These are phyloP conservation scores for Diadromus collaris DNA, from an alignment of 2,888 invertebrate genomes.

Conservation along the genomic window DNA sequence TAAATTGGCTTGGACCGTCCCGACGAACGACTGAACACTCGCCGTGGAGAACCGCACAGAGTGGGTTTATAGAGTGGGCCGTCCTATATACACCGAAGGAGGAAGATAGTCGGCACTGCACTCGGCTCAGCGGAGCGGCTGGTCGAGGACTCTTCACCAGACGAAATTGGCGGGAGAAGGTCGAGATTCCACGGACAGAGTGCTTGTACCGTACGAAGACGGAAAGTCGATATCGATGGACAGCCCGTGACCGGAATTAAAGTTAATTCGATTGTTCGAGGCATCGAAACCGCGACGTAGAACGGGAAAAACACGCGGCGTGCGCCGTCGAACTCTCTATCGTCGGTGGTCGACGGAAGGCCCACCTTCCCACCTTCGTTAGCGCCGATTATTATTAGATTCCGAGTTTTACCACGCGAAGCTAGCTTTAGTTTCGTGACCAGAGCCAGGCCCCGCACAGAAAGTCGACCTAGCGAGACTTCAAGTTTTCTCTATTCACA, in stretches of 20 bases:
- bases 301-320: constrained; percentile 24
- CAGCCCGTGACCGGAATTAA: constrained; percentile 70
- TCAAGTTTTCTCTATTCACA: constrained; percentile 40
- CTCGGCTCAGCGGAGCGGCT: not conserved
- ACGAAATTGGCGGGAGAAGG: constrained; percentile 36
- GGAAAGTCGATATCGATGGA: constrained; percentile 68
- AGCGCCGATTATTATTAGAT: constrained; percentile 54
- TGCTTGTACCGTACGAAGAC: constrained; percentile 30
- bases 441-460: too few relatives aligned
- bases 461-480: constrained; percentile 21
- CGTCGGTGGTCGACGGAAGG: not conserved
- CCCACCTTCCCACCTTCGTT: constrained; percentile 4
- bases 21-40: constrained; percentile 14
- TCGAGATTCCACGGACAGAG: constrained; percentile 34
- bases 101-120: not conserved
- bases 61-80: not conserved
- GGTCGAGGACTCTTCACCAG: constrained; percentile 34
- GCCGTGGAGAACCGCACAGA: constrained; percentile 7
- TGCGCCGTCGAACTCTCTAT: constrained; percentile 20
- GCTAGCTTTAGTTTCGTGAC: constrained; percentile 22
- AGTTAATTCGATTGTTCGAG: constrained; percentile 70
- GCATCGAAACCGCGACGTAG: constrained; percentile 13
- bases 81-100: constrained; percentile 8
- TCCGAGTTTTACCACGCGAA: constrained; percentile 50
- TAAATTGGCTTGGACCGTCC: constrained; percentile 22